These are phyloP conservation scores for Columba guinea DNA, from an alignment of 2,797 vertebrate genomes.

Conservation along the genomic window DNA sequence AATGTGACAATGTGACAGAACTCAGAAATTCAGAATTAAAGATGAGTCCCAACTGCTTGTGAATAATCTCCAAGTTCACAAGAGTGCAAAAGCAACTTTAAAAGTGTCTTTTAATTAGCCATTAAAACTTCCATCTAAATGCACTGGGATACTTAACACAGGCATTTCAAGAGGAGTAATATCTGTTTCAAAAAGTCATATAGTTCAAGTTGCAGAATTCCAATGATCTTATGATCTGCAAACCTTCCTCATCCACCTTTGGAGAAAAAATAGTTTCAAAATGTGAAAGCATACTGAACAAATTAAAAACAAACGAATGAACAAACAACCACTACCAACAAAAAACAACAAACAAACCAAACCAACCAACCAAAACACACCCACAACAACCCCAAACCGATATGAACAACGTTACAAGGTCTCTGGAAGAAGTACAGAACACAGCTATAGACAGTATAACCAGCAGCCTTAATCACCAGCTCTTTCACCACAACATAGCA, in stretches of 20 bases:
- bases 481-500: constrained; percentile 57
- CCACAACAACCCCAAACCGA: background rate
- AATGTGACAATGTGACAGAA: background rate
- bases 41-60: background rate
- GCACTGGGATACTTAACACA: background rate
- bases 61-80: background rate
- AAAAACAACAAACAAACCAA: too few relatives aligned
- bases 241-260: background rate
- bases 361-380: too few relatives aligned
- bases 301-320: background rate
- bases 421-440: background rate
- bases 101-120: background rate
- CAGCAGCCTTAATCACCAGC: background rate
- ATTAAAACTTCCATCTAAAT: background rate
- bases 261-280: background rate
- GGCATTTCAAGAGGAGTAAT: background rate
- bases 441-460: background rate
- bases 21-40: background rate
- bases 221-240: background rate
- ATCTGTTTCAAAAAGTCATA: background rate
- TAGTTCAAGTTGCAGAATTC: background rate
- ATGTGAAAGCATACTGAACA: background rate
- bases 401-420: background rate
- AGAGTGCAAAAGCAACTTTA: background rate
- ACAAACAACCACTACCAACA: too few relatives aligned